phyloP scores from a whole-genome alignment of 2,888 invertebrate species.

The Drosophila colorata region DNA sequence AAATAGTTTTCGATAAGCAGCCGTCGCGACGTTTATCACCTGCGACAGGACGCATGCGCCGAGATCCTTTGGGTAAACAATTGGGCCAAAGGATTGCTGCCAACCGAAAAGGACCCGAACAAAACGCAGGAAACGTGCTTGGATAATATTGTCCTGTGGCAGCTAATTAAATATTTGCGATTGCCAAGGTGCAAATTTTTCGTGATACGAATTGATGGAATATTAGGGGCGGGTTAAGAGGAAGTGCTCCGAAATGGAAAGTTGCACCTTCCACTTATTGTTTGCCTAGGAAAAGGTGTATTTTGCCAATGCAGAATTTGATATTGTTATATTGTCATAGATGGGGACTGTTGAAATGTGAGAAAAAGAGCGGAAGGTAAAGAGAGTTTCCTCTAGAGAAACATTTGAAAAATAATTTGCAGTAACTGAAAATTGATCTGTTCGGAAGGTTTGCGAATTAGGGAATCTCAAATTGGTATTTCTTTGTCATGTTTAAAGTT shows the following conservation, averaged over 20 bases:
- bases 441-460: neutral
- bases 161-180: slow-evolving; percentile 78
- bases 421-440: neutral
- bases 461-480: slow-evolving; percentile 8
- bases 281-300: slow-evolving; percentile 60
- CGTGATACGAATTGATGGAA: slow-evolving; percentile 60
- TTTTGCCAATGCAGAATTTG: slow-evolving; percentile 21
- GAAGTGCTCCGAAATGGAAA: slow-evolving; percentile 48
- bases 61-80: slow-evolving; percentile 70
- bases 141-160: slow-evolving; percentile 43
- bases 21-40: slow-evolving; percentile 70
- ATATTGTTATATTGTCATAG: slow-evolving; percentile 32
- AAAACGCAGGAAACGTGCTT: slow-evolving; percentile 53
- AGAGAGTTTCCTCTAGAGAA: neutral
- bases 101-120: slow-evolving; percentile 12
- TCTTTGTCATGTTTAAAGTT: slow-evolving; percentile 25
- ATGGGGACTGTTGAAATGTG: slow-evolving; percentile 21
- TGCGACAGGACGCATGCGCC: slow-evolving; percentile 66
- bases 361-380: slow-evolving; percentile 15
- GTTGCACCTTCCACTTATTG: slow-evolving; percentile 25
- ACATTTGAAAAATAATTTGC: neutral
- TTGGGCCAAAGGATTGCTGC: slow-evolving; percentile 65
- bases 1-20: slow-evolving; percentile 72
- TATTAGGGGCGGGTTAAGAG: slow-evolving; percentile 69
- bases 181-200: slow-evolving; percentile 66